Evolutionary conservation across 2,113 vertebrate genomes (phyloP), one percentile per base, ranked within the genome.

Genomic region (Sigmodon hispidus): DNA sequence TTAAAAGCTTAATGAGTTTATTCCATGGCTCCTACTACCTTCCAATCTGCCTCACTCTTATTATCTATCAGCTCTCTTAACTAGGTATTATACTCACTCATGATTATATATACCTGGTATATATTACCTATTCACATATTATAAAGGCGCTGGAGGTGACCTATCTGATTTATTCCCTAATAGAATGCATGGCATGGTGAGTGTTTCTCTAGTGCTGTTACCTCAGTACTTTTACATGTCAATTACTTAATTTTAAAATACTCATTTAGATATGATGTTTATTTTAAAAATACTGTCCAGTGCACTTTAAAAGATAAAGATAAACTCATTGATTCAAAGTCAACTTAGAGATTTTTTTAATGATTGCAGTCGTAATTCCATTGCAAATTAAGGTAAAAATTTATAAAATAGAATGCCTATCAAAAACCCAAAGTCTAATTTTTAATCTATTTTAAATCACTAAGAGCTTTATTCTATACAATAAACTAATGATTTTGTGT

Each of bases 401-500:
- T 4, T 81, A 61, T 59, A 69, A 67, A 80, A 70, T 55, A 40
- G 29, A 81, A 85, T 59, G 2, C 5, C 87, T n/a, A 87, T 7
- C 5, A n/a, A 85, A 24, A 79, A 65, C 0, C 93, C 73, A 5
- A 93, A 79, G 52, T 72, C 40, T 93, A 76, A 85, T 67, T 93
- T 93, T 84, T 19, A 80, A 70, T 77, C 15, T 75, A 40, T 90
- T 89, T 87, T 93, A 96, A 92, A 59, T 29, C 67, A 70, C 73
- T n/a, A 3, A 52, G 79, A 63, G 19, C 17, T 87, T 63, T 67
- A 96, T 87, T 26, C 43, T 31, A 80, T 16, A 59, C 22, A 87
- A 22, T 63, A 90, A n/a, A 29, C 76, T 26, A 72, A 94, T 43
- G 55, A 9, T 95, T 88, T 40, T 34, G 40, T 70, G 70, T 59